Percentiles rank a stretch among this genome's conserved stretches.
These are phyloP conservation scores for Pandion haliaetus DNA, from an alignment of 2,113 vertebrate species.

Conservation along the genomic window DNA sequence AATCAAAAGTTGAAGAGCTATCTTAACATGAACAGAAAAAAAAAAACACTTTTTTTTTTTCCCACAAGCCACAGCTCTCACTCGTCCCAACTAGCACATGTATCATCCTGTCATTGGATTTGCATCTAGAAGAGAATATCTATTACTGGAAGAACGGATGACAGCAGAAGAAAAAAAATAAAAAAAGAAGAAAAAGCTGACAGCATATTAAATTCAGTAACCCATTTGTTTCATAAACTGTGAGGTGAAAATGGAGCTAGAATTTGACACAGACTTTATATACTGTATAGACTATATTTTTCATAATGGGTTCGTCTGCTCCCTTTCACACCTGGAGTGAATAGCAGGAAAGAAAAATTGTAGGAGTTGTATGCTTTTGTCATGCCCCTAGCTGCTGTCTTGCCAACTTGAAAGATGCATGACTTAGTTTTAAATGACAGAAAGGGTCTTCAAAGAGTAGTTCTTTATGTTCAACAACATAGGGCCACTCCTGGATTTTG, in stretches of 20 bases:
- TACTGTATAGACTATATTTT: not conserved
- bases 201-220: not conserved
- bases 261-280: not conserved
- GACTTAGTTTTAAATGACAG: not conserved
- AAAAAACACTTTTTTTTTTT: rapidly evolving
- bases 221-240: not conserved
- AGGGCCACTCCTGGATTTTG: not conserved
- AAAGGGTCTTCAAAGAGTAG: not conserved
- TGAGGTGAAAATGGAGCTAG: not conserved
- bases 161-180: too few relatives aligned
- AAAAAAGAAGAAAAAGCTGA: not conserved
- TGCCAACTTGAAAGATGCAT: not conserved
- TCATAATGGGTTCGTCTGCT: not conserved
- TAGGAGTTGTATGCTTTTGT: not conserved
- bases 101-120: not conserved
- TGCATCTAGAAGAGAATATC: not conserved
- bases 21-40: not conserved
- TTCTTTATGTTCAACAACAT: not conserved
- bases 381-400: not conserved
- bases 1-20: not conserved
- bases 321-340: not conserved
- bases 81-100: not conserved
- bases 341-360: not conserved
- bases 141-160: not conserved
- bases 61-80: not conserved